Evolutionary conservation across 2,888 invertebrate species (phyloP), one percentile per base, ranked within the genome.

Genomic region (Plebejus anna): DNA sequence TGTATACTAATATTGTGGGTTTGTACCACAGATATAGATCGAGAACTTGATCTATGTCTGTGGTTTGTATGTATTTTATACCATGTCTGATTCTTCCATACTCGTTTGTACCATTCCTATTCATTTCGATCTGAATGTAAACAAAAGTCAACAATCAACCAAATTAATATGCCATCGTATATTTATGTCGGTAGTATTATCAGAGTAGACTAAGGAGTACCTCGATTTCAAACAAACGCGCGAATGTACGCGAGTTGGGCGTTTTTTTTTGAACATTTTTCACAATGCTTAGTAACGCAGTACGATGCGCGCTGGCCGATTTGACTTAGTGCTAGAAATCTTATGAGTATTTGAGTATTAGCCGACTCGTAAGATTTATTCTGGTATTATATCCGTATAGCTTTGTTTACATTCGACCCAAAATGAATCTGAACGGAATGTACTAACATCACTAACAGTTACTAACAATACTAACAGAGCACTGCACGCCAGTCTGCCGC

Each of bases 401-500:
- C 4, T 16, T 16, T 16, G 55, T 55, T 55, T 55, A 55, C 55
- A 55, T 55, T 55, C 1, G 55, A 1, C 0, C 4, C 16, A 16
- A 55, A 55, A 55, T 55, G 1, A 55, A 55, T 55, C 4, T 4
- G 55, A 55, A 4, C 55, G 16, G 51, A 16, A 16, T 55, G 1
- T 4, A 59, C 7, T 59, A 59, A 59, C 59, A 61, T 2, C 9
- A 61, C 61, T 61, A 61, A 61, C 28, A 9, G 28, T 84, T 84
- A 87, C 85, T 90, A 89, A 90, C 85, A 84, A 82, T 78, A 91
- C 91, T 92, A 92, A 92, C 93, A 94, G 94, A 92, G 78, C 91
- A 94, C 89, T 94, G 94, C 87, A 93, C 94, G 77, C 94, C 94
- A 61, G 93, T 94, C 79, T 94, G 94, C 89, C 94, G 94, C 81